A percentile compares a stretch with the other conserved stretches of the same genome.
phyloP scores from a whole-genome alignment of 2,113 vertebrate genomes.

The Petromus typicus region DNA sequence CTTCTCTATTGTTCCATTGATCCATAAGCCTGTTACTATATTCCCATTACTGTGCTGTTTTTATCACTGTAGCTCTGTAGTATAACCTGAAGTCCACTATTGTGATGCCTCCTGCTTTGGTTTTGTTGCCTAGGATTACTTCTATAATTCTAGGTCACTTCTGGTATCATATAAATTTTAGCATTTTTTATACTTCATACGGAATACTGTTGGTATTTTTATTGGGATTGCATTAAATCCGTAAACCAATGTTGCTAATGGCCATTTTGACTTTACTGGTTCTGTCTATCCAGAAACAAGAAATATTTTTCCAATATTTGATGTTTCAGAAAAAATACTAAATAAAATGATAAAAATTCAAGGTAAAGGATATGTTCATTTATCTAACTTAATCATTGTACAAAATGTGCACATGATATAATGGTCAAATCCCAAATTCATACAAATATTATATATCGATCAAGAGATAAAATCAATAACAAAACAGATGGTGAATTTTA shows the following conservation, averaged over 20 bases:
- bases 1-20: neutral
- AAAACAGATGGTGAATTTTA: neutral
- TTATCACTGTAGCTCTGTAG: neutral
- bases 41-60: neutral
- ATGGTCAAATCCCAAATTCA: neutral
- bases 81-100: neutral
- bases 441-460: neutral
- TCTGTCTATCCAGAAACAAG: neutral
- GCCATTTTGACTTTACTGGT: neutral
- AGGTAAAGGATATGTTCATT: neutral
- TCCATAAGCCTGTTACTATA: neutral
- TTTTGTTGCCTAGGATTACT: neutral
- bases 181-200: neutral
- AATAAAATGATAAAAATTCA: neutral
- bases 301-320: neutral
- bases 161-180: neutral
- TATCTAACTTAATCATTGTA: neutral
- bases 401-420: neutral
- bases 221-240: neutral
- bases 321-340: neutral
- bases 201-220: neutral
- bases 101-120: neutral
- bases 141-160: neutral
- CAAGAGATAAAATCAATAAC: neutral
- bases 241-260: neutral